Conservation (phyloP, 2,888 invertebrate genomes). For the Chaitophorus viminalis region DNA sequence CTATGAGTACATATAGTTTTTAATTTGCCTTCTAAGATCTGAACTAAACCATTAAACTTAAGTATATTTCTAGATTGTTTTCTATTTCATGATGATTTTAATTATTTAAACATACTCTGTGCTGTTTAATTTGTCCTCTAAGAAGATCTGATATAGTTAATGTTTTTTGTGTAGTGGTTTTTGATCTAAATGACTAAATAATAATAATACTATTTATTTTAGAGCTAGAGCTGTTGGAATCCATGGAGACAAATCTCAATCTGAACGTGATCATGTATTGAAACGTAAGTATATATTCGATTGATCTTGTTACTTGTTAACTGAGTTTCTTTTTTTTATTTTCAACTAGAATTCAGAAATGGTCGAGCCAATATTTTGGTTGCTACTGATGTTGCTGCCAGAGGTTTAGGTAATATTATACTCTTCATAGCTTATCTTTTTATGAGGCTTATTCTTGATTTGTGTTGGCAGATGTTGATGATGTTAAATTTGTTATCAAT, state of each 20-base stretch:
- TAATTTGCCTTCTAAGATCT: no score
- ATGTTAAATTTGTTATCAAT: constrained; percentile 80
- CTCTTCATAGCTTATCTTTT: background rate
- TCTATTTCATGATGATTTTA: constrained; percentile 36
- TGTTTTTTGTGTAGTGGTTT: background rate
- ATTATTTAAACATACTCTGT: constrained; percentile 34
- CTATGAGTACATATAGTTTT: no score
- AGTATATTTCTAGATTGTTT: no score
- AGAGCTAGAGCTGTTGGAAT: constrained; percentile 82
- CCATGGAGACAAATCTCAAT: constrained; percentile 96
- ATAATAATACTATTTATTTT: constrained; percentile 43
- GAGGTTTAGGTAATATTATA: constrained; percentile 81
- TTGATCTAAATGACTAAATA: no score
- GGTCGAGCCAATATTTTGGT: constrained; percentile 89
- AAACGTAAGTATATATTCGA: constrained; percentile 72
- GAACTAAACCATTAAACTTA: no score
- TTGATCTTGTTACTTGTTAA: constrained; percentile 65
- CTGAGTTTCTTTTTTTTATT: background rate
- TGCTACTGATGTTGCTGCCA: constrained; percentile 93
- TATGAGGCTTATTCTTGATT: background rate
- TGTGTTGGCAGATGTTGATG: constrained; percentile 74
- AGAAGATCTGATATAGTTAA: background rate
- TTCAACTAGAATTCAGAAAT: constrained; percentile 77
- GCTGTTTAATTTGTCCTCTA: constrained; percentile 53
- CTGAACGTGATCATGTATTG: constrained; percentile 88